phyloP scores from a whole-genome alignment of 2,113 vertebrate genomes.

The rat (Rattus norvegicus) region GRCr8 NC_086020.1:220108501-220109000 shows the following conservation, averaged over 20 bases:
- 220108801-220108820: background rate
- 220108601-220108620: background rate
- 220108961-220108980: slow-evolving; percentile 3
- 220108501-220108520: slow-evolving; percentile 15
- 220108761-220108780: background rate
- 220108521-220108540: background rate
- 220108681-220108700: slow-evolving; percentile 2
- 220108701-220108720: background rate
- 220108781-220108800: background rate
- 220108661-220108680: background rate
- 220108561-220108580: background rate
- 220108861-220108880: background rate
- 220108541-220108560: background rate
- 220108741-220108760: background rate
- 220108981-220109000: background rate
- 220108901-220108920: background rate
- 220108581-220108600: background rate
- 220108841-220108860: background rate
- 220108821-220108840: background rate
- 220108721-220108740: background rate
- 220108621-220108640: background rate
- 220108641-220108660: background rate
- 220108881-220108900: background rate
- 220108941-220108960: background rate
- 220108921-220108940: too few relatives aligned